Evolutionary conservation across 2,888 invertebrate species (phyloP).

Genomic region (Xylophagus ater): DNA sequence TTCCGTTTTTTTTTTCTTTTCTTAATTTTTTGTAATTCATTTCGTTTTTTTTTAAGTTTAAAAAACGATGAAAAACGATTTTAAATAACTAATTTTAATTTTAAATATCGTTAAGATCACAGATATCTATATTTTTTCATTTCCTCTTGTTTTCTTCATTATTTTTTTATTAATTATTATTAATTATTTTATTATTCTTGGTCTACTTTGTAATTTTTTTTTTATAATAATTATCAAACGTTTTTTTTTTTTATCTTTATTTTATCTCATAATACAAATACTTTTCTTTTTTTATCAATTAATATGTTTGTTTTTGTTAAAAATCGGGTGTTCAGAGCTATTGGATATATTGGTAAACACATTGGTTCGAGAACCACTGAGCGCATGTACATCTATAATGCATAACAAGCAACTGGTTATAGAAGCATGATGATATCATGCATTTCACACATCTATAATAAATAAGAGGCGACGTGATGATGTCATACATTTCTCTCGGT

Average conservation of each 20-base stretch:
- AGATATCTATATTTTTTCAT: constrained; percentile 36
- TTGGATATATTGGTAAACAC: too few species aligned
- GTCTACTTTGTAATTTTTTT: neutral
- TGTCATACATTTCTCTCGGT: too few species aligned
- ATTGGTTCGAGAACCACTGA: too few species aligned
- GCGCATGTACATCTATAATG: too few species aligned
- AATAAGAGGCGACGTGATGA: too few species aligned
- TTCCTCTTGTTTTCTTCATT: constrained; percentile 5
- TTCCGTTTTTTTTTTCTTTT: neutral
- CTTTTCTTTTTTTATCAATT: neutral
- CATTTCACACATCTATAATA: too few species aligned
- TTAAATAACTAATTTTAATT: constrained; percentile 22
- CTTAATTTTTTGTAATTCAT: constrained; percentile 21
- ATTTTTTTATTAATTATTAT: neutral
- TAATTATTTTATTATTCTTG: neutral
- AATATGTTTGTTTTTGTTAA: too few species aligned
- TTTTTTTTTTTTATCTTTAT: neutral
- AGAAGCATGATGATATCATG: too few species aligned
- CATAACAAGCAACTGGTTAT: too few species aligned
- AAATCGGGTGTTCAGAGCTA: too few species aligned
- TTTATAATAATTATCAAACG: neutral
- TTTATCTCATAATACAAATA: neutral
- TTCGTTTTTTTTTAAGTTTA: constrained; percentile 22
- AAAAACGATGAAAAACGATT: too few species aligned
- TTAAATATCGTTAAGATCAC: constrained; percentile 40